Evolutionary conservation across 2,888 invertebrate species (phyloP), one percentile per base, ranked within the genome.

Genomic region (Dioctria rufipes): DNA sequence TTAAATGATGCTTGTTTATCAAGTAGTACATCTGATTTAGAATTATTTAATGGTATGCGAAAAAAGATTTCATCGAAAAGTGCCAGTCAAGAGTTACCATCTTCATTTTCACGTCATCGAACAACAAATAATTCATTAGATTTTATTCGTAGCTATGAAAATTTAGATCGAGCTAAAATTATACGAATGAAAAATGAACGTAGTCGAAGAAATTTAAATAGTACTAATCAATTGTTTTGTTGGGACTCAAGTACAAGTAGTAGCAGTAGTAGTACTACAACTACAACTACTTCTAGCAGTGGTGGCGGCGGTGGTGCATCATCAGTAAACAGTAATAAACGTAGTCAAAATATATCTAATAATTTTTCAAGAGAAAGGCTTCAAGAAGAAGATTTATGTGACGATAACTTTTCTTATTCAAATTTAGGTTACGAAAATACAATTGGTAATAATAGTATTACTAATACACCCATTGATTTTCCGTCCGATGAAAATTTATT

Each of bases 1-100:
- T 83, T 84, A 71, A 84, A 84, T 78, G 84, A 84, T 81, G 84
- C 84, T 0, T 84, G 84, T 46, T 69, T 84, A 39, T 84, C 84
- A 13, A 83, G 82, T 78, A 84, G 84, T 58, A 84, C 84, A 49
- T 84, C 83, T 1, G 83, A 84, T 80, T 80, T 84, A n/a, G 83
- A 84, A 69, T 79, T 82, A 66, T 83, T 83, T 67, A 82, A 83
- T 58, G 80, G 82, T 51, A 80, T 77, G 5, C 58, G 81, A 25
- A 82, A 82, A 25, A 81, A 81, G 61, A 82, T 81, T 77, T 82
- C 82, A 37, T 82, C 82, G 43, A 83, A 81, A 60, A 83, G 83
- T 80, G 80, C 81, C 9, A 83, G 80, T 75, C 83, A 83, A 51
- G 84, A 84, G 73, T 54, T 84, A 58, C 83, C 83, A 37, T 83